Base-by-base conservation (phyloP, 2,888 invertebrate genomes). In the Plusia festucae region DNA sequence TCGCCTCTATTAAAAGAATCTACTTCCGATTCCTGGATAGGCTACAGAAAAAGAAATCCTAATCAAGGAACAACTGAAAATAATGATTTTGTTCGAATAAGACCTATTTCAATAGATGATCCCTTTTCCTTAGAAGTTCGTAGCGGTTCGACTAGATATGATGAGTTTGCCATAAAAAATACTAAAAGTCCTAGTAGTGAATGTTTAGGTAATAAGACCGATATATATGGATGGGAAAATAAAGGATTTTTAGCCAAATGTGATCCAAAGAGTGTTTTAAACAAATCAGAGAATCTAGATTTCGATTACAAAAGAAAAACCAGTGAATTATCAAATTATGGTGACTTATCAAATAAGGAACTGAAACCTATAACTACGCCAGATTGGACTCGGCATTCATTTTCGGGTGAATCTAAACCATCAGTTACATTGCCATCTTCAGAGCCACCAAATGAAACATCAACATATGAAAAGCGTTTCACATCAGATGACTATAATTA, bases 211-310 rank as follows among this genome's bases (percentile, higher is more conserved):
- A 94, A 95, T 82, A 94, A 92, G 90, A 95, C 94, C 54, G 95
- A 95, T 83, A 82, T 88, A 60, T 95, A 95, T 79, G 95, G 95
- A 56, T 95, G 95, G 95, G 95, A 95, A 88, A 95, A 95, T 73
- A 95, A 95, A 88, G 95, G 93, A 0, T 95, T 95, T 83, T 81
- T 92, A 61, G 93, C 88, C 16, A 94, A 93, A 84, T 88, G 88
- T 79, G 90, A 91, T 63, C 88, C 84, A 63, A 90, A 89, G 81
- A 85, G 64, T 56, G 80, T 77, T 69, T 66, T 87, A 66, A 86
- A 85, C 24, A 90, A 88, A 70, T 75, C 83, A 44, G 88, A 85
- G 54, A 84, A 77, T 53, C 82, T 82, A 63, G 85, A 88, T 59
- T 87, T 84, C 53, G 84, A 88, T 68, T 86, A 83, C 67, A 84